phyloP scores from a whole-genome alignment of 2,797 vertebrate species.

The Gadopsis marmoratus region DNA sequence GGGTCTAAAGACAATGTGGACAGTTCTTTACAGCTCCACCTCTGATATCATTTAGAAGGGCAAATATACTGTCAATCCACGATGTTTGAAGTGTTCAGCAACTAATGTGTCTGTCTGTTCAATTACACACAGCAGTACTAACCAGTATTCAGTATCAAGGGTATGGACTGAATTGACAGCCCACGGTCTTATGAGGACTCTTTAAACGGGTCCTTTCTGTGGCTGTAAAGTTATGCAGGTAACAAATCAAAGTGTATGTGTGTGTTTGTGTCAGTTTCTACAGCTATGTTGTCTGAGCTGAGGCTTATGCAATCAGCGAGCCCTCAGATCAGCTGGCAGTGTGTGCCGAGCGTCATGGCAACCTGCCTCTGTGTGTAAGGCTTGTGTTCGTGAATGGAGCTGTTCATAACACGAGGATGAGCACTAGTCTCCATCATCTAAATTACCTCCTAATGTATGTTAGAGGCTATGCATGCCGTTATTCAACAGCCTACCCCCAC shows the following conservation, averaged over 20 bases:
- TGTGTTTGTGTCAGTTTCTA: constrained; percentile 38
- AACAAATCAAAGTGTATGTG: constrained; percentile 27
- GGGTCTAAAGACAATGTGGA: constrained; percentile 33
- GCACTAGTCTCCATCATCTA: constrained; percentile 44
- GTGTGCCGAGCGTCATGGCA: constrained; percentile 69
- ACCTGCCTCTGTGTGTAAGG: constrained; percentile 67
- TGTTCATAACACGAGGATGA: constrained; percentile 64
- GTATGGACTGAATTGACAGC: background rate
- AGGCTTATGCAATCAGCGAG: constrained; percentile 71
- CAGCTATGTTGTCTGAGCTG: constrained; percentile 64
- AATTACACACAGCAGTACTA: constrained; percentile 6
- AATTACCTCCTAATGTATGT: constrained; percentile 43
- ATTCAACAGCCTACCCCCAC: too few species aligned
- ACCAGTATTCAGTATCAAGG: background rate
- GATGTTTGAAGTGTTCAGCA: background rate
- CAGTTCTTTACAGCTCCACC: constrained; percentile 27
- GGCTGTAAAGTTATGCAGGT: background rate
- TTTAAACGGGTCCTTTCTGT: background rate
- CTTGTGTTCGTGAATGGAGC: constrained; percentile 64
- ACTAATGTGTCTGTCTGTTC: constrained; percentile 3
- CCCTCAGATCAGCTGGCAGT: constrained; percentile 64
- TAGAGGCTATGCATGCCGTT: constrained; percentile 26
- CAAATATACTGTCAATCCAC: background rate
- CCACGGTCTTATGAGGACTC: constrained; percentile 8
- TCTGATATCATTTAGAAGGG: constrained; percentile 25